These are phyloP conservation scores for Caenorhabditis remanei DNA, from an alignment of 1,140 invertebrate genomes.

Conservation along the genomic window DNA sequence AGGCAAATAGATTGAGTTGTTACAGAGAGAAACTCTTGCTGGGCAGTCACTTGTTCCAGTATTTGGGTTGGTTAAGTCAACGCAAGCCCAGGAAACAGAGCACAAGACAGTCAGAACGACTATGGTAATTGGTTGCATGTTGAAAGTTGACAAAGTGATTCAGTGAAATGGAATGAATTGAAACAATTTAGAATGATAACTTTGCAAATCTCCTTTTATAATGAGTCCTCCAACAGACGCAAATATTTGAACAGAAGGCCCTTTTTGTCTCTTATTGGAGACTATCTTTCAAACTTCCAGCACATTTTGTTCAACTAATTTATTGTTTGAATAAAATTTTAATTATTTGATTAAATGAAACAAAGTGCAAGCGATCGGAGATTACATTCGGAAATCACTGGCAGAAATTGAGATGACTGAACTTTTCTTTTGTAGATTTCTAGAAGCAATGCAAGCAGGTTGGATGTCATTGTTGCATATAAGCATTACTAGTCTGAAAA, in stretches of 20 bases:
- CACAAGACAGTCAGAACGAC: not conserved
- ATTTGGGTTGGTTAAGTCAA: slow-evolving; percentile 27
- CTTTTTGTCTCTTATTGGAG: slow-evolving; percentile 9
- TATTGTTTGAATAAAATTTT: slow-evolving; percentile 4
- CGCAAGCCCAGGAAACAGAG: slow-evolving; percentile 6
- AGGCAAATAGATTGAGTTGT: slow-evolving; percentile 10
- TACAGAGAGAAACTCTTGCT: not conserved
- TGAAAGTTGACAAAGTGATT: not conserved
- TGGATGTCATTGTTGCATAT: slow-evolving; percentile 42
- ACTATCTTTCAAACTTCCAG: slow-evolving; percentile 9
- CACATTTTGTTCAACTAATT: not conserved
- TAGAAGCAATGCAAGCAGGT: slow-evolving; percentile 15
- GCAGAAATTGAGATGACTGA: slow-evolving; percentile 14
- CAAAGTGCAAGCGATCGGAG: not conserved
- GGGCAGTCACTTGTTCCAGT: slow-evolving; percentile 39
- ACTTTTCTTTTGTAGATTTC: slow-evolving; percentile 23
- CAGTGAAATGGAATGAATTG: not conserved
- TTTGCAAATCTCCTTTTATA: slow-evolving; percentile 22
- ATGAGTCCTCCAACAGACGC: not conserved
- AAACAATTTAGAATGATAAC: slow-evolving; percentile 1
- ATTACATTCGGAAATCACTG: slow-evolving; percentile 29
- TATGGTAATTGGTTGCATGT: not conserved
- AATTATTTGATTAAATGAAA: not conserved
- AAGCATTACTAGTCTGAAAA: slow-evolving; percentile 38
- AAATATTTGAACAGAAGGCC: slow-evolving; percentile 26